phyloP scores from a whole-genome alignment of 23 tunicate genomes.

The Diplosoma virens region DNA sequence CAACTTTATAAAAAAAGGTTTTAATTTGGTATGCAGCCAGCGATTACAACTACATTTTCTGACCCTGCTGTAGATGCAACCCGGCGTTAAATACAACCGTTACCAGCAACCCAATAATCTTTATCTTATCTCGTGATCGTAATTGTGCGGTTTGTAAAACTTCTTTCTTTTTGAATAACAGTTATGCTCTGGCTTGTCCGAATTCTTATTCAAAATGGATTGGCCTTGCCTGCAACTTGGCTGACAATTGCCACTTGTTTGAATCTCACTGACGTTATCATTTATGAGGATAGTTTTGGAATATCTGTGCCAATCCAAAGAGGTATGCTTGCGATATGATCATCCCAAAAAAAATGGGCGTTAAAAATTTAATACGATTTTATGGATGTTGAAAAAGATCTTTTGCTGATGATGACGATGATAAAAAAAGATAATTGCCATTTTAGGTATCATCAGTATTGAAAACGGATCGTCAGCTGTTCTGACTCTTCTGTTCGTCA shows the following conservation, averaged over 20 bases:
- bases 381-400: too few relatives aligned
- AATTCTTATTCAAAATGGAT: constrained; percentile 66
- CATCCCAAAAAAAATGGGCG: too few relatives aligned
- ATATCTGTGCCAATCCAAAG: constrained; percentile 17
- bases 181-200: constrained; percentile 74
- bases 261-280: constrained; percentile 46
- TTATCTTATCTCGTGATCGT: not conserved
- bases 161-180: constrained; percentile 37
- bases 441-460: not conserved
- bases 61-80: too few relatives aligned
- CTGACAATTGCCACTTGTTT: constrained; percentile 57
- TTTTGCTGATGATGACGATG: too few relatives aligned
- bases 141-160: not conserved
- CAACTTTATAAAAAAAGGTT: too few relatives aligned
- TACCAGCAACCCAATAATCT: too few relatives aligned
- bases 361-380: too few relatives aligned
- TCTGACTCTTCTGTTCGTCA: constrained; percentile 36
- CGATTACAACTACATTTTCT: too few relatives aligned
- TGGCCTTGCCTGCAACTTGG: constrained; percentile 52
- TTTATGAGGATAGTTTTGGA: constrained; percentile 51
- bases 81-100: too few relatives aligned
- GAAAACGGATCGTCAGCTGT: constrained; percentile 37
- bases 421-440: too few relatives aligned
- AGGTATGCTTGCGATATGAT: constrained; percentile 29
- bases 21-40: too few relatives aligned